Evolutionary conservation across 2,113 vertebrate species (phyloP), one percentile per base, ranked within the genome.

Genomic region (Platichthys stellatus): DNA sequence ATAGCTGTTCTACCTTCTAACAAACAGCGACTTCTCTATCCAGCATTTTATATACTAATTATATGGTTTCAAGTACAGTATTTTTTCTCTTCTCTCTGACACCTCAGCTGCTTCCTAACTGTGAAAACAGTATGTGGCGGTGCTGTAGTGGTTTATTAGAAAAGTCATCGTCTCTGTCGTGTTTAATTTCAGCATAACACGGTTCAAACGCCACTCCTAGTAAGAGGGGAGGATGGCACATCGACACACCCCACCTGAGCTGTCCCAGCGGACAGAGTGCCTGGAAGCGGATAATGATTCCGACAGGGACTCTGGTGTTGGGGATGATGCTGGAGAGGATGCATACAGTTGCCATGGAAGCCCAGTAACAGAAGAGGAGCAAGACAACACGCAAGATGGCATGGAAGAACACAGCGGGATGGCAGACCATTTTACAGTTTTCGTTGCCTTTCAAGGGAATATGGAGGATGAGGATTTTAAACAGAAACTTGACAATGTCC

Each of bases 391-490:
- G 21, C 69, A 76, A 51, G 73, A 85, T 72, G 79, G 20, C 40
- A 18, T 20, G 1, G 74, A 86, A 59, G 82, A 72, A 76, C 59
- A 15, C 24, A 4, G 35, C 18, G 26, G 7, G 9, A 66, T 67
- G 23, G 84, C 70, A 54, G 90, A 92, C 78, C 91, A 94, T 87
- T 96, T 95, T 61, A 98, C 94, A 0, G 96, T 99, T 74, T 98
- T 97, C 86, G 91, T 99, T 74, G 95, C 97, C 82, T 98, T 99
- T 88, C 95, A 95, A 92, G 97, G 97, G 80, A 97, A 97, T 89
- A 96, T 98, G 92, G 92, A 94, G 26, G 98, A 99, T 89, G 94
- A 92, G 80, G 96, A 99, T 88, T 97, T 98, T 84, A 91, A 94
- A 78, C 91, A 95, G 83, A 99, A 98, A 88, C 95, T 99, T 38